These are phyloP conservation scores for Lethenteron camtschaticum DNA, from an alignment of 2,113 vertebrate species.

Conservation along the genomic window DNA sequence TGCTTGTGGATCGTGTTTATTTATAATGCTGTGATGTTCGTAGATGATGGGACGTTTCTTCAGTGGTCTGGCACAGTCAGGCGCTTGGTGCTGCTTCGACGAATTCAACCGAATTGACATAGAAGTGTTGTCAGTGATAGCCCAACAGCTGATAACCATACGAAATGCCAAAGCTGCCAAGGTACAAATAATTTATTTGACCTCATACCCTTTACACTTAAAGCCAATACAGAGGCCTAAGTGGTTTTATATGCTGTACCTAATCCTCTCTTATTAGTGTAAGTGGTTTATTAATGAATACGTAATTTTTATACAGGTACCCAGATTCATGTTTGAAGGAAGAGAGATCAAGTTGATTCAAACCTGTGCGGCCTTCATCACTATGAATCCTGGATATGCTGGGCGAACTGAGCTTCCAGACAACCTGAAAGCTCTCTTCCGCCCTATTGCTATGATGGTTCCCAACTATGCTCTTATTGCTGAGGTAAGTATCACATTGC, in stretches of 20 bases:
- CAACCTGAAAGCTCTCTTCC: constrained; percentile 55
- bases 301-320: constrained; percentile 23
- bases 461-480: constrained; percentile 59
- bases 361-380: constrained; percentile 62
- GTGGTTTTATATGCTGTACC: no score
- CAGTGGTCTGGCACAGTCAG: constrained; percentile 44
- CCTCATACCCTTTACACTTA: no score
- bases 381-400: constrained; percentile 66
- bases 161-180: constrained; percentile 40
- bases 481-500: constrained; percentile 25
- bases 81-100: constrained; percentile 48
- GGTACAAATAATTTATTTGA: constrained; percentile 16
- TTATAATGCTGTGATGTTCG: constrained; percentile 10
- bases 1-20: constrained; percentile 4
- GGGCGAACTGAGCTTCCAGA: constrained; percentile 55
- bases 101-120: constrained; percentile 54
- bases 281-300: neutral
- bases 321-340: constrained; percentile 50
- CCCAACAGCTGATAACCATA: constrained; percentile 46
- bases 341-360: constrained; percentile 44
- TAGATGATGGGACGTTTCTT: constrained; percentile 61
- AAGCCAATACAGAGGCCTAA: no score
- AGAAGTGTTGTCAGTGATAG: constrained; percentile 50
- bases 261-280: no score
- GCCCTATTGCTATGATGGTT: constrained; percentile 68